phyloP scores from a whole-genome alignment of 1,140 invertebrate genomes.

The Goniozus legneri region DNA sequence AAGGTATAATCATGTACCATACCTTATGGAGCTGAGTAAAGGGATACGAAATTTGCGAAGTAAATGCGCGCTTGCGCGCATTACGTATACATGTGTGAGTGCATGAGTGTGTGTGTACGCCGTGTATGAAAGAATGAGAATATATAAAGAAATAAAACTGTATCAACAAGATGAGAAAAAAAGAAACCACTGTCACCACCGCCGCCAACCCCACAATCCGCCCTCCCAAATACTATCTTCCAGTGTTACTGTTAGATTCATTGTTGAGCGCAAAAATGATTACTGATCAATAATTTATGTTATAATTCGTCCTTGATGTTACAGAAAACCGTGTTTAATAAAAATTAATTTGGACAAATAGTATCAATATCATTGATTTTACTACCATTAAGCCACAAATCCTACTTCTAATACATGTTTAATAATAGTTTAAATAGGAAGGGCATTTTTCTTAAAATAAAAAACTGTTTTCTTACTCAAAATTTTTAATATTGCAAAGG shows the following conservation, averaged over 20 bases:
- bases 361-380: constrained; percentile 19
- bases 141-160: constrained; percentile 4
- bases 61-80: constrained; percentile 9
- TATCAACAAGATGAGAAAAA: constrained; percentile 23
- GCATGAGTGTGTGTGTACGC: too few species aligned
- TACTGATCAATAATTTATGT: constrained; percentile 54
- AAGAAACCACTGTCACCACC: constrained; percentile 22
- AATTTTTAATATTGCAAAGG: too few species aligned
- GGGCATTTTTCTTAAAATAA: too few species aligned
- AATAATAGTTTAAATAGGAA: too few species aligned
- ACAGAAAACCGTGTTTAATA: constrained; percentile 55
- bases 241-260: constrained; percentile 49
- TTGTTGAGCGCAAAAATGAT: constrained; percentile 52
- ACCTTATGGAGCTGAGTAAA: constrained; percentile 33
- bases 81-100: background rate
- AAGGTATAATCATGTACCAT: constrained; percentile 32
- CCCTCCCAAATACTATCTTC: constrained; percentile 43
- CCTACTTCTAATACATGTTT: too few species aligned
- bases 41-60: constrained; percentile 16
- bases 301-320: constrained; percentile 54
- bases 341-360: constrained; percentile 55
- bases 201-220: constrained; percentile 15
- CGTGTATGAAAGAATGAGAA: too few species aligned
- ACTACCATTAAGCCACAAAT: too few species aligned
- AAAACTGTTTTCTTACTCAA: too few species aligned